Percentiles rank a stretch among this genome's conserved stretches.
phyloP scores from a whole-genome alignment of 2,113 vertebrate genomes.

The Aegotheles bennettii region DNA sequence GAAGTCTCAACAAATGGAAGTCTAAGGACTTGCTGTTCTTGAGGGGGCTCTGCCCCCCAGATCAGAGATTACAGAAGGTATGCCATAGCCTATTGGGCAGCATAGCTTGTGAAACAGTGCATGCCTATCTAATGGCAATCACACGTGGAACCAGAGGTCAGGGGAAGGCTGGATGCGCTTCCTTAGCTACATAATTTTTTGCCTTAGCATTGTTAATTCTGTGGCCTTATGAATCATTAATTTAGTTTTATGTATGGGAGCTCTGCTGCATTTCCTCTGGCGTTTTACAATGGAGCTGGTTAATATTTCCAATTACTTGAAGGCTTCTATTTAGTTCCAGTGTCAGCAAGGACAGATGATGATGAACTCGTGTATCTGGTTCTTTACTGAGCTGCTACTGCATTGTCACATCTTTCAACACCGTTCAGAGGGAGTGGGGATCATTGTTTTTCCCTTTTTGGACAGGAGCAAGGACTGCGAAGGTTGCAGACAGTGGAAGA shows the following conservation, averaged over 20 bases:
- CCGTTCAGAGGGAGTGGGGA: background rate
- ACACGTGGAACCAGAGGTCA: background rate
- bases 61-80: background rate
- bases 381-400: background rate
- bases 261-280: conserved; percentile 2
- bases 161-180: background rate
- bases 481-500: background rate
- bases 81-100: background rate
- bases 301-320: background rate
- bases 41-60: background rate
- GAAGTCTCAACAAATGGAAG: background rate
- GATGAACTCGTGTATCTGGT: background rate
- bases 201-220: conserved; percentile 5
- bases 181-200: background rate
- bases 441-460: background rate
- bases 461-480: background rate
- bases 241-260: background rate
- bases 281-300: background rate
- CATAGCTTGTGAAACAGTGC: background rate
- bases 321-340: background rate
- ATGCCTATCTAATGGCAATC: conserved; percentile 31
- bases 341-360: background rate
- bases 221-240: conserved; percentile 13
- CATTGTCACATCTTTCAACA: background rate
- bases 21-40: background rate